Evolutionary conservation across 2,888 invertebrate genomes (phyloP), one percentile per base, ranked within the genome.

Genomic region (Drosophila macrospina): DNA sequence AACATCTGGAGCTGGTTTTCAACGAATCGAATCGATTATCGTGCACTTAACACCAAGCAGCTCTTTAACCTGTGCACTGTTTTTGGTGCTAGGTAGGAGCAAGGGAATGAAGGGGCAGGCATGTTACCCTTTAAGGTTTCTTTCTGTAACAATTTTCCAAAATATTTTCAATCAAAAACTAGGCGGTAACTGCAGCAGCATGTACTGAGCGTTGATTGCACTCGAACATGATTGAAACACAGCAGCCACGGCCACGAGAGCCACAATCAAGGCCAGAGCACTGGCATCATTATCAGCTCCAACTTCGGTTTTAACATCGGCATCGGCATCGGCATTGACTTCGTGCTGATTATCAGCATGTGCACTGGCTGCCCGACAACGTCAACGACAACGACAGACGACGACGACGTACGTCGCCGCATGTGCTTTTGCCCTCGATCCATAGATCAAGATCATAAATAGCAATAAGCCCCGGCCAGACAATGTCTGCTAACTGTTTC

Each of bases 361-460:
- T 83, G 85, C 82, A 82, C 84, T 84, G 82, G 56, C 83, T 78
- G 75, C 72, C 65, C 66, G 69, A 54, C 69, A 45, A 52, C 57
- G n/a, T 41, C 51, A 10, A 36, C 51, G 65, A 15, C 34, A 7
- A 20, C 20, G 13, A 16, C 16, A 44, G n/a, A 42, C 62, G 52
- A 54, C 65, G 56, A 63, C 61, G 67, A 70, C 79, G 64, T n/a
- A 71, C 72, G 70, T 70, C 80, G 83, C 83, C 74, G 83, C 83
- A 84, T 87, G 85, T 82, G 86, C 83, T 82, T 80, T 85, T 90
- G 90, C 90, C 90, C 90, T 89, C 89, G 87, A 90, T 90, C 87
- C 90, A 90, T 90, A 90, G 90, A 90, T 90, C 90, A 90, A 87
- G 90, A 90, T 90, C 90, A 90, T 90, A 90, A 90, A 90, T 90